Base-by-base conservation (phyloP, 2,113 vertebrate genomes). In the Vulpes lagopus region DNA sequence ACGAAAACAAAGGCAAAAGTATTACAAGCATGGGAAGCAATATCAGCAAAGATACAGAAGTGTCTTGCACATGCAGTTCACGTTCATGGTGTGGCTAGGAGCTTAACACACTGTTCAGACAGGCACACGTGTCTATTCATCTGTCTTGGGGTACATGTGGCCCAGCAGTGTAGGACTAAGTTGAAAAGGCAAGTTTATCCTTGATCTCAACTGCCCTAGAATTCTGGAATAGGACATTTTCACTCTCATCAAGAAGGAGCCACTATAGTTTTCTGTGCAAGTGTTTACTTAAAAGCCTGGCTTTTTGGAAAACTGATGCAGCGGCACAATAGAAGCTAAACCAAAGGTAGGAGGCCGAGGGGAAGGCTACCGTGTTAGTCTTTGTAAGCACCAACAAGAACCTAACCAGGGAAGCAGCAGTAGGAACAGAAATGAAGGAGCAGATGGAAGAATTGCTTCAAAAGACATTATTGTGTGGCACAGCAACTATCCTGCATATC, bases 391-490 rank as follows among this genome's bases (percentile, higher is more conserved):
- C 71, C 74, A 79, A 91, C 30, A 14, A 97, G 89, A 90, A 59
- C 80, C 90, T 60, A 87, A 95, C 57, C 87, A 57, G 90, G 76
- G 76, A 38, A 92, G 88, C 82, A 71, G 30, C 74, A 35, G 94
- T 76, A 92, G 85, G 95, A 89, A 87, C 25, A 92, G 92, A 97
- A 97, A 93, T 55, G 69, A 96, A 86, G 74, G 67, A 97, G 94
- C 98, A 97, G 90, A 98, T 97, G 98, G 95, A 85, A 96, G 88
- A 92, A 60, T 27, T 92, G 71, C 95, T 97, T 90, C 94, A 93
- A 59, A 97, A 97, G 84, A 94, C 97, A 92, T 91, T 27, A 35
- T 65, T 96, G 92, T 82, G 84, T 38, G 62, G 74, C 94, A 74
- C 96, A 89, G 90, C 65, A 96, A 73, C 94, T 76, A 64, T 76